Percentiles rank a stretch among this genome's conserved stretches.
phyloP scores from a whole-genome alignment of 2,888 invertebrate genomes.

The Drosophila nr. perissopoda region DNA sequence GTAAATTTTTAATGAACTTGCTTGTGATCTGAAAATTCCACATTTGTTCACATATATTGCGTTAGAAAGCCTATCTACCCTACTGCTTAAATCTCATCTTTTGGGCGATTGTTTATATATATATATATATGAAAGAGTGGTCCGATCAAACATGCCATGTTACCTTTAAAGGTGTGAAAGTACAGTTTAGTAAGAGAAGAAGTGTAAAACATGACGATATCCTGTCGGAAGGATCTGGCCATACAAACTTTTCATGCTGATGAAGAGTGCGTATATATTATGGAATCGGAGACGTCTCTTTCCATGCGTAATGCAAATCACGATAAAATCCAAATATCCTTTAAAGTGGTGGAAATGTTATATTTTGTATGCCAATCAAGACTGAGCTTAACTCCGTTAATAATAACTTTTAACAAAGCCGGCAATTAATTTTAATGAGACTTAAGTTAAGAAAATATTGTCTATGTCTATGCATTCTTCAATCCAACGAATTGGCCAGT shows the following conservation, averaged over 20 bases:
- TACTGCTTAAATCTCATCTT: background rate
- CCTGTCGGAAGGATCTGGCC: background rate
- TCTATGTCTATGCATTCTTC: background rate
- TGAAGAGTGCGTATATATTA: no score
- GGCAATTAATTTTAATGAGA: background rate
- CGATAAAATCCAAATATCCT: background rate
- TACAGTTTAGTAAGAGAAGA: background rate
- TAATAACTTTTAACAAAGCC: background rate
- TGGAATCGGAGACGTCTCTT: background rate
- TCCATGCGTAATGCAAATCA: background rate
- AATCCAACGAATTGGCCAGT: slow-evolving; percentile 4
- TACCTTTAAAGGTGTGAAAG: background rate
- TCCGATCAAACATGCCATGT: no score
- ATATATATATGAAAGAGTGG: background rate
- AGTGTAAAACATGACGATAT: background rate
- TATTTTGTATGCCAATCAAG: background rate
- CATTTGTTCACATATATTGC: background rate
- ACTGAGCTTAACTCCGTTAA: no score
- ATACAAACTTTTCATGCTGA: no score
- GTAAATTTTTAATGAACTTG: background rate
- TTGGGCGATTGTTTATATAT: background rate
- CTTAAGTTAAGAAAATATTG: background rate
- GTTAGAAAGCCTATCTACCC: background rate
- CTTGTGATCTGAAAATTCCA: background rate
- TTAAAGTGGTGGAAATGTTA: no score